These are phyloP conservation scores for Andricus curvator DNA, from an alignment of 2,888 invertebrate species.

Conservation along the genomic window DNA sequence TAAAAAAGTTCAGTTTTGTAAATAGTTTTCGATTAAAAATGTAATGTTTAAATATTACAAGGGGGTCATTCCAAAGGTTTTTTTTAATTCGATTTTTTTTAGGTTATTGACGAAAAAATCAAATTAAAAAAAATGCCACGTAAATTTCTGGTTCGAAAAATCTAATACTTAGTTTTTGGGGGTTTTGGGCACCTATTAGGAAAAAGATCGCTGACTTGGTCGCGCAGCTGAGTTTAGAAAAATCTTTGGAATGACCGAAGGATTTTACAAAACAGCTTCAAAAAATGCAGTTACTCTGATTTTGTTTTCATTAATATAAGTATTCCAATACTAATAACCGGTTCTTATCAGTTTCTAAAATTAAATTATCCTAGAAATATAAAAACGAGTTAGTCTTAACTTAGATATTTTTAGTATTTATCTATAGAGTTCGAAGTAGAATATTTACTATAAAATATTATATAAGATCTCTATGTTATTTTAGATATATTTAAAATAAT, in stretches of 20 bases:
- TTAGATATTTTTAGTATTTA: slow-evolving; percentile 35
- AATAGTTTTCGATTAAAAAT: slow-evolving; percentile 12
- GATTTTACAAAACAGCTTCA: slow-evolving; percentile 6
- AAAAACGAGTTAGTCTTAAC: slow-evolving; percentile 11
- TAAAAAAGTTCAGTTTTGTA: not conserved
- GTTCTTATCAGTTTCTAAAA: slow-evolving; percentile 16
- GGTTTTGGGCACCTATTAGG: too few relatives aligned
- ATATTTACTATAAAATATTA: slow-evolving; percentile 6
- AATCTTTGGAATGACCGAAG: too few relatives aligned
- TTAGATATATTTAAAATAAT: slow-evolving; percentile 26
- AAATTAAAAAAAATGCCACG: too few relatives aligned
- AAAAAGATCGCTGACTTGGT: too few relatives aligned
- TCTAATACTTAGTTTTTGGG: too few relatives aligned
- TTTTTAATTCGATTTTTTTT: too few relatives aligned
- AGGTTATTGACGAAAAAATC: too few relatives aligned
- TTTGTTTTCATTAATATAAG: not conserved
- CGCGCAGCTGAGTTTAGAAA: too few relatives aligned
- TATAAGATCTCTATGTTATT: slow-evolving; percentile 37
- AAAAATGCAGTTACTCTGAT: not conserved
- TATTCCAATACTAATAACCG: slow-evolving; percentile 9
- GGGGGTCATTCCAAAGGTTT: too few relatives aligned
- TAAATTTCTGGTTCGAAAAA: too few relatives aligned
- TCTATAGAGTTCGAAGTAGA: slow-evolving; percentile 18
- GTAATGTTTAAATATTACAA: not conserved
- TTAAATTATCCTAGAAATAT: slow-evolving; percentile 18